Conservation (phyloP, 2,113 vertebrate genomes). For the Varanus salvator region DNA sequence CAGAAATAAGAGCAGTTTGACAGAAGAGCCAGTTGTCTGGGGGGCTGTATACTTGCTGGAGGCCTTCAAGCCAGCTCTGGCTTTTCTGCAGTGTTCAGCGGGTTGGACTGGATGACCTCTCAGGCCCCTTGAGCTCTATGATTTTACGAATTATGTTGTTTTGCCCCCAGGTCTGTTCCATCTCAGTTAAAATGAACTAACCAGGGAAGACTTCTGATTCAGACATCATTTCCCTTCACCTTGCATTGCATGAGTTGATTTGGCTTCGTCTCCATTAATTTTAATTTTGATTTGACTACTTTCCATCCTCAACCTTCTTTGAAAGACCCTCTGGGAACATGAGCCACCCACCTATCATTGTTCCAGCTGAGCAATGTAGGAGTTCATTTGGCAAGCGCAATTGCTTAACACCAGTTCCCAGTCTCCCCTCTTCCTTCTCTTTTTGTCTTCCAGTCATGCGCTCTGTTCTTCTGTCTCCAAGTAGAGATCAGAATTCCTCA, state of each 20-base stretch:
- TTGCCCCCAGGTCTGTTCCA: not conserved
- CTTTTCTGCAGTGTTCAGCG: not conserved
- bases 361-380: accelerated
- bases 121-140: too few species aligned
- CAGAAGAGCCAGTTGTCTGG: not conserved
- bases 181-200: not conserved
- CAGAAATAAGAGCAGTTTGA: not conserved
- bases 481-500: slow-evolving; percentile 72
- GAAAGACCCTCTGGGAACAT: not conserved
- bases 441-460: slow-evolving; percentile 38
- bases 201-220: not conserved
- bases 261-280: not conserved
- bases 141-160: too few species aligned
- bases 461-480: slow-evolving; percentile 61
- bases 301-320: not conserved
- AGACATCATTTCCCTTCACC: not conserved
- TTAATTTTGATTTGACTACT: not conserved
- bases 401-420: slow-evolving; percentile 56
- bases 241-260: not conserved
- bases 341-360: not conserved
- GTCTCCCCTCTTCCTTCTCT: not conserved
- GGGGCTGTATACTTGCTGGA: not conserved
- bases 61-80: not conserved
- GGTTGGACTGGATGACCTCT: too few species aligned
- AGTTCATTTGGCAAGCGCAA: not conserved